These are phyloP conservation scores for Nothobranchius furzeri DNA, from an alignment of 2,113 vertebrate species.

Conservation along the genomic window DNA sequence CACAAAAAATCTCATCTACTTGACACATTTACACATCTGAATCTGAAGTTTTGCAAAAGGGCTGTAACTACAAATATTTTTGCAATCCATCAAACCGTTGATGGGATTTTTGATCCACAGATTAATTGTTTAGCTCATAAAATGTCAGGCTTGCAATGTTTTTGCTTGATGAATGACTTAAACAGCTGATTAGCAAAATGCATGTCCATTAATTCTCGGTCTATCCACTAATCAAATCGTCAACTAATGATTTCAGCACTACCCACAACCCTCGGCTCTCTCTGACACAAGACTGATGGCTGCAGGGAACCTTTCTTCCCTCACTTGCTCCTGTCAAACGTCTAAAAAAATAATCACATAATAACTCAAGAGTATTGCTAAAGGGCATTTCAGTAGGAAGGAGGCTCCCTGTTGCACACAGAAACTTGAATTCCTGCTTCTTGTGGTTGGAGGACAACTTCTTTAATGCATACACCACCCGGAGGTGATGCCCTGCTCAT, in stretches of 20 bases:
- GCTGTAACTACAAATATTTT: neutral
- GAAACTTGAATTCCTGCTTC: constrained; percentile 18
- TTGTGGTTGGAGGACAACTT: constrained; percentile 30
- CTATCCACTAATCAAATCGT: constrained; percentile 21
- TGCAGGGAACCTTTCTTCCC: constrained; percentile 14
- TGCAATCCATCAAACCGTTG: neutral
- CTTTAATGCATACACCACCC: constrained; percentile 39
- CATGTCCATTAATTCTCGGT: constrained; percentile 9
- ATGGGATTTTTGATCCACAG: neutral
- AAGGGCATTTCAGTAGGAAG: constrained; percentile 24
- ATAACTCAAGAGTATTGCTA: constrained; percentile 43
- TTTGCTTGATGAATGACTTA: constrained; percentile 18
- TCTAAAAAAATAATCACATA: constrained; percentile 13
- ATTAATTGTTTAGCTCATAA: neutral
- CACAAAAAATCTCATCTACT: constrained; percentile 30
- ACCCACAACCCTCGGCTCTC: constrained; percentile 14
- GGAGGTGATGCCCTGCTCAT: constrained; percentile 28
- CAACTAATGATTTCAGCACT: constrained; percentile 9
- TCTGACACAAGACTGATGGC: constrained; percentile 24
- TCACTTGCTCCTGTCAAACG: constrained; percentile 14
- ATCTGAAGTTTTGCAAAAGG: constrained; percentile 6
- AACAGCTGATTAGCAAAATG: constrained; percentile 8
- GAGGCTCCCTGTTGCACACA: constrained; percentile 11
- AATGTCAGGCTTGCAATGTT: constrained; percentile 1
- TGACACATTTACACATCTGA: constrained; percentile 11